phyloP scores from a whole-genome alignment of 2,797 vertebrate species.

The Threskiornis aethiopicus region DNA sequence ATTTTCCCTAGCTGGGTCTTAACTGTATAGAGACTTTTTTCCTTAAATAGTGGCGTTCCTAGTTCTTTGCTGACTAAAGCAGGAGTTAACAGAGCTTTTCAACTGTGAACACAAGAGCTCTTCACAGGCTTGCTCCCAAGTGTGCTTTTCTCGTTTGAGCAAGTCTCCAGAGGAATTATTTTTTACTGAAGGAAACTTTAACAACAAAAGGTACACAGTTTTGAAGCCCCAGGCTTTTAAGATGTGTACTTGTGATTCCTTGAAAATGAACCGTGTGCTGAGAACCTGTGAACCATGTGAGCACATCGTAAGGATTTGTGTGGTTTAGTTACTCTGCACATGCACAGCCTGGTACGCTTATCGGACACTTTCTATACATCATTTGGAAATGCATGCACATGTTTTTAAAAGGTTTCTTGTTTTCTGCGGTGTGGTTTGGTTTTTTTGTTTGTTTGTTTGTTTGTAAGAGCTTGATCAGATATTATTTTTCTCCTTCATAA shows the following conservation, averaged over 20 bases:
- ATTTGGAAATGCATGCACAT: neutral
- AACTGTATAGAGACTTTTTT: neutral
- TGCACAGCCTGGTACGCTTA: neutral
- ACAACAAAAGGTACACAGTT: neutral
- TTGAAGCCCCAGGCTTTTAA: neutral
- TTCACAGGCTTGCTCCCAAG: neutral
- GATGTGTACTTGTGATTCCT: neutral
- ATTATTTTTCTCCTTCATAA: neutral
- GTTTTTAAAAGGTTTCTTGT: neutral
- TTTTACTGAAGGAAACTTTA: neutral
- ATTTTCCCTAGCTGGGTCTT: neutral
- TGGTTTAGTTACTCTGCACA: neutral
- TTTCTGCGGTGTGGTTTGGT: neutral
- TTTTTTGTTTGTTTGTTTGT: neutral
- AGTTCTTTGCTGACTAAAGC: constrained; percentile 4
- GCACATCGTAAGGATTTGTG: neutral
- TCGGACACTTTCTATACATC: neutral
- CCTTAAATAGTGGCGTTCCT: neutral
- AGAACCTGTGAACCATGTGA: neutral
- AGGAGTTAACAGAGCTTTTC: neutral
- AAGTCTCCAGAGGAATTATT: neutral
- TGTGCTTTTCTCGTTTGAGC: neutral
- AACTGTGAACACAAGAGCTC: neutral
- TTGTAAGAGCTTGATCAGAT: neutral
- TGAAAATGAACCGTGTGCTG: neutral